Percentiles rank a stretch among this genome's conserved stretches.
phyloP scores from a whole-genome alignment of 2,888 invertebrate species.

The Polydrusus pterygomalis region DNA sequence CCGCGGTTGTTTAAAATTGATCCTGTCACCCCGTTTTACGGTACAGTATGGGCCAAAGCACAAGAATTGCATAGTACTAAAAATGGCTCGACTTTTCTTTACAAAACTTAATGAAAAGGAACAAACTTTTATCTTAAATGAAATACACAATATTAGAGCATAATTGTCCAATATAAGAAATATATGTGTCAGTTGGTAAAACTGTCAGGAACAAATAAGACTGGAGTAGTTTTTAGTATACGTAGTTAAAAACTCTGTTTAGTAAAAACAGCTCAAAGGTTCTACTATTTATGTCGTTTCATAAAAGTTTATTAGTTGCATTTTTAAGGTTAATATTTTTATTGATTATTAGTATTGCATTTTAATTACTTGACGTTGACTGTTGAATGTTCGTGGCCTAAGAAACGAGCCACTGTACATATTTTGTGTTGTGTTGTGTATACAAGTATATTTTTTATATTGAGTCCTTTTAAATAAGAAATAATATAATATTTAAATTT shows the following conservation, averaged over 20 bases:
- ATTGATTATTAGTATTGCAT: slow-evolving; percentile 30
- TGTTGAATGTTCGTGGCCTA: slow-evolving; percentile 34
- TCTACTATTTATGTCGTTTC: slow-evolving; percentile 20
- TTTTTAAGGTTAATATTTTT: not conserved
- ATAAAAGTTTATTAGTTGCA: slow-evolving; percentile 26
- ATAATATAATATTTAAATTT: slow-evolving; percentile 26
- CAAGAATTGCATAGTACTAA: no score
- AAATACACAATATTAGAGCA: not conserved
- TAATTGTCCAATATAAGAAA: slow-evolving; percentile 4
- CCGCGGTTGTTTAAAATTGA: no score
- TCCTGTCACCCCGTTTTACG: no score
- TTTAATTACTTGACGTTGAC: slow-evolving; percentile 34
- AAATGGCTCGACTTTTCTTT: no score
- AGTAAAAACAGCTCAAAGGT: slow-evolving; percentile 30
- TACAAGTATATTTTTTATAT: slow-evolving; percentile 42
- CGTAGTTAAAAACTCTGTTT: slow-evolving; percentile 19
- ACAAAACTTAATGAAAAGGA: no score
- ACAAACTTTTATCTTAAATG: not conserved
- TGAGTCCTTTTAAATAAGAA: slow-evolving; percentile 34
- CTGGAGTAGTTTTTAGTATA: slow-evolving; percentile 45
- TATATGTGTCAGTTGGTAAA: slow-evolving; percentile 29
- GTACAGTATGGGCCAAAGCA: no score
- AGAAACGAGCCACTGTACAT: slow-evolving; percentile 28
- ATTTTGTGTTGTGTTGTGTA: slow-evolving; percentile 43
- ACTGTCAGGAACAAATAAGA: slow-evolving; percentile 47